Base-by-base conservation (phyloP, 2,888 invertebrate species). In the Arge pagana region DNA sequence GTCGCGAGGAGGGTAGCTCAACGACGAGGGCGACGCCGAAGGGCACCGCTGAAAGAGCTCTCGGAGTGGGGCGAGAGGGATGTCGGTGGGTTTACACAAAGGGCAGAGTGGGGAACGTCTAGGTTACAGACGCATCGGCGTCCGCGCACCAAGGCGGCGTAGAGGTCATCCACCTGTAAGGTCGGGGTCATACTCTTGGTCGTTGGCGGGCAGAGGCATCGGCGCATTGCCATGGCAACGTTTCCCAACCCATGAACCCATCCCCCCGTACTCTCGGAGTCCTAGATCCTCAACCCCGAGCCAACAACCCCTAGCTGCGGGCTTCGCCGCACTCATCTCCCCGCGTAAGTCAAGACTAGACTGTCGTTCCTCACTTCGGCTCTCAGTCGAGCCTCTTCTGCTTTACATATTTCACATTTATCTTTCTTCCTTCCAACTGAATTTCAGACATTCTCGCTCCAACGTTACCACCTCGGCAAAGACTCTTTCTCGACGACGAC, bases 121-220 rank as follows among this genome's bases (percentile, higher is more conserved):
- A 36, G 37, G 36, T 8, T 31, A 41, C 48, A 15, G 40, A 37
- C 19, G 31, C 23, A 36, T 43, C 33, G 50, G 52, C 67, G 70
- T 71, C 74, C 69, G 69, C 72, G 73, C 71, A 68, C 54, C 57
- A 19, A 64, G 70, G 62, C 71, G 76, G 74, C 74, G 74, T 74
- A 72, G 76, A 74, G 76, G 76, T 75, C 73, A 76, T 76, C 75
- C 72, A 76, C 76, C 75, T 74, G 74, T 74, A 76, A 76, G 76
- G 76, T 76, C 76, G 75, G 76, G 76, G 76, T 76, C 75, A 74
- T 67, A 70, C 70, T 70, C 66, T 68, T 68, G 67, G 66, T 66
- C 67, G 66, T 58, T 62, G 62, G 48, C 18, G 58, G 61, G 53
- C 55, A 59, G 63, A 54, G 59, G 54, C 56, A 54, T 15, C 56